These are phyloP conservation scores for Diachasmimorpha longicaudata DNA, from an alignment of 1,140 invertebrate genomes.

Conservation along the genomic window DNA sequence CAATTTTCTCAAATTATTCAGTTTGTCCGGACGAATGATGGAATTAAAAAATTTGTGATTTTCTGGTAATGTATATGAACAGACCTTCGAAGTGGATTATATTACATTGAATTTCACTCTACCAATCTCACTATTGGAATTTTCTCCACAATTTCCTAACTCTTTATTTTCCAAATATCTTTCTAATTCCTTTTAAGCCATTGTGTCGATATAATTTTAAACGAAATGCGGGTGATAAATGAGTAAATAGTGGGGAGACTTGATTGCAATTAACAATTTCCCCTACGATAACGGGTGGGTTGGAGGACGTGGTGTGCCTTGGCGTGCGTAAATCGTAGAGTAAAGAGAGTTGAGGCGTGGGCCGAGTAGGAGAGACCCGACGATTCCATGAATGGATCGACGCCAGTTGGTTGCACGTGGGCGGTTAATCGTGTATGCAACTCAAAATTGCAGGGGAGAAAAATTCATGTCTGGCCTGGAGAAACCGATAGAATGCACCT, in stretches of 20 bases:
- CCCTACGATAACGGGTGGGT: conserved; percentile 18
- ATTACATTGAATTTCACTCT: no score
- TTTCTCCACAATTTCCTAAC: no score
- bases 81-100: no score
- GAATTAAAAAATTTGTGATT: no score
- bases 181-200: no score
- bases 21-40: no score
- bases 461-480: not conserved
- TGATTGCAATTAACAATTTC: not conserved
- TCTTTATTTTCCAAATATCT: no score
- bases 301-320: conserved; percentile 15
- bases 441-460: not conserved
- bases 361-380: not conserved
- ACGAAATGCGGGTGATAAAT: no score
- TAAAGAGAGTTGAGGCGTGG: not conserved
- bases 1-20: no score
- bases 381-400: conserved; percentile 30
- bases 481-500: not conserved
- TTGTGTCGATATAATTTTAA: no score
- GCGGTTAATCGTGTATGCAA: conserved; percentile 2
- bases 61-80: no score
- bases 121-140: no score
- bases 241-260: not conserved
- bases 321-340: conserved; percentile 32
- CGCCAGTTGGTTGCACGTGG: conserved; percentile 18